Evolutionary conservation across 2,888 invertebrate species (phyloP).

Genomic region (Xylophagus ater): DNA sequence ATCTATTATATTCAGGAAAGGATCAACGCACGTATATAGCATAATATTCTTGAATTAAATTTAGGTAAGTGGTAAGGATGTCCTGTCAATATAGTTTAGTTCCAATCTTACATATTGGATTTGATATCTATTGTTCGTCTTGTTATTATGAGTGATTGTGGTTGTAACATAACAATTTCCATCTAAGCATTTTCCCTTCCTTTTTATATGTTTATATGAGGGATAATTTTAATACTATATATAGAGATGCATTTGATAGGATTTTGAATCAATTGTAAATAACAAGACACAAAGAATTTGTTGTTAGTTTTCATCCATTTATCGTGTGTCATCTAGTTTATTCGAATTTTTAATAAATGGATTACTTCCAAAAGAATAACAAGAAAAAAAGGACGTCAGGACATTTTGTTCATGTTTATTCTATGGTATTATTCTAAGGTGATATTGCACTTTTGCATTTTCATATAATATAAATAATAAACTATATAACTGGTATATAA

Average conservation of each 20-base stretch:
- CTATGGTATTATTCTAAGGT: too few species aligned
- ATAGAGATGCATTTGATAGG: conserved; percentile 3
- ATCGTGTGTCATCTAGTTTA: not conserved
- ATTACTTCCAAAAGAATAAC: conserved; percentile 14
- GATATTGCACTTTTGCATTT: conserved; percentile 11
- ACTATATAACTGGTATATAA: too few species aligned
- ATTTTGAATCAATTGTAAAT: not conserved
- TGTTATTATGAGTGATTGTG: conserved; percentile 8
- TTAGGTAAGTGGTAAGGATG: conserved; percentile 1
- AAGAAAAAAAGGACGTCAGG: conserved; percentile 10
- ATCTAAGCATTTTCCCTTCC: too few species aligned
- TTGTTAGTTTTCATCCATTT: not conserved
- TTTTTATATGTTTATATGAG: too few species aligned
- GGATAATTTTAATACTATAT: too few species aligned
- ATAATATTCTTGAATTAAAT: too few species aligned
- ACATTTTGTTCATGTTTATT: too few species aligned
- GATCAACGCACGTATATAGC: not conserved
- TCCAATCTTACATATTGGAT: too few species aligned
- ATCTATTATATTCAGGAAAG: too few species aligned
- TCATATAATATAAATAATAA: too few species aligned
- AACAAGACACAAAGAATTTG: not conserved
- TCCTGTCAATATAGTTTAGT: conserved; percentile 2
- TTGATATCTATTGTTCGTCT: conserved; percentile 2
- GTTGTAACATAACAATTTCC: too few species aligned
- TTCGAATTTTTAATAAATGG: conserved; percentile 12